Evolutionary conservation across 2,797 vertebrate species (phyloP), one percentile per base, ranked within the genome.

Genomic region (Rhynchonycteris naso): DNA sequence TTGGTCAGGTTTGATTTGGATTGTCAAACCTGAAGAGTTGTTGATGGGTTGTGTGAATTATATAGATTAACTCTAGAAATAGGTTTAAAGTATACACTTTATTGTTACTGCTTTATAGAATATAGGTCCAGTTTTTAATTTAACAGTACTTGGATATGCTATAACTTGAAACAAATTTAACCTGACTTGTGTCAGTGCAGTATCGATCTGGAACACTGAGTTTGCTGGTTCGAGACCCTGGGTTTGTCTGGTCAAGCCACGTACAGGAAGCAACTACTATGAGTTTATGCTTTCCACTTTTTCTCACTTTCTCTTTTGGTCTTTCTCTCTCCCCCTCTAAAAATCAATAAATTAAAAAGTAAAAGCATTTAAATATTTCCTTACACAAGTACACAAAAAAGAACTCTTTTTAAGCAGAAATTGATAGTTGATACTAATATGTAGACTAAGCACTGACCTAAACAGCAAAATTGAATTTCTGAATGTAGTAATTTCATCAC

Each of bases 381-480:
- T 78, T 28, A 56, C 6, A 91, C 10, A 89, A 84, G 72, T 54
- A 19, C 10, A 35, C 11, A 54, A n/a, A 26, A 87, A 87, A 82
- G 10, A 7, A 52, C 4, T 22, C 7, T 4, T 38, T 63, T 54
- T 90, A 13, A 74, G 71, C 26, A 87, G 24, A 92, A 81, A 83
- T 71, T 78, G 6, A 56, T 43, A 43, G n/a, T n/a, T 74, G 12
- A 56, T 89, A 38, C 26, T 56, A 43, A 54, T 21, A 2, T 35
- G 7, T 78, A 22, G n/a, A 33, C 13, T 66, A 72, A 18, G 7
- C 13, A 92, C 65, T 82, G 24, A 71, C 12, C 21, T 50, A 61
- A 90, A 68, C 14, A 78, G 52, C 33, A 92, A 87, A 72, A 54
- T n/a, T 86, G n/a, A 82, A 58, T 78, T 82, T 79, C 2, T 86